phyloP scores from a whole-genome alignment of 2,113 vertebrate species.

The Labrus mixtus region DNA sequence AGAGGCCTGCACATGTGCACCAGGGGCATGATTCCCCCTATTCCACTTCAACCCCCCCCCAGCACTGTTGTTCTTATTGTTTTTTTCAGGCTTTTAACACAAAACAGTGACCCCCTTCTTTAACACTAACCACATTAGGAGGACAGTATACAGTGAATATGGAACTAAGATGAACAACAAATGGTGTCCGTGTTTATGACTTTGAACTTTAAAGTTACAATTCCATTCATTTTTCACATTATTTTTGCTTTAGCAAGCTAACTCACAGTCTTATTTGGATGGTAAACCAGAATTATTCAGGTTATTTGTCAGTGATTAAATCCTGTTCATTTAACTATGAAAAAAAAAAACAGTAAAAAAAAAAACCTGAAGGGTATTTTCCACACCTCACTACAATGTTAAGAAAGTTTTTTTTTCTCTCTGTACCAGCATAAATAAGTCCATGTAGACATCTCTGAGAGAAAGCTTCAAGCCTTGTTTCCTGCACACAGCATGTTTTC shows the following conservation, averaged over 20 bases:
- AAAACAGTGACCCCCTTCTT: background rate
- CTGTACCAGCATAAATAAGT: slow-evolving; percentile 34
- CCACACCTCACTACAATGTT: slow-evolving; percentile 20
- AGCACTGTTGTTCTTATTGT: slow-evolving; percentile 51
- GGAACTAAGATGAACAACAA: background rate
- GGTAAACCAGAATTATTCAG: background rate
- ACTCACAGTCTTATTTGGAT: background rate
- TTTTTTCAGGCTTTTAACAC: slow-evolving; percentile 1
- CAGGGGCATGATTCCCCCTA: slow-evolving; percentile 36
- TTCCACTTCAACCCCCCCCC: slow-evolving; percentile 13
- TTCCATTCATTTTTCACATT: background rate
- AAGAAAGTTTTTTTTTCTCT: slow-evolving; percentile 12
- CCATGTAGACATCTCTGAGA: slow-evolving; percentile 56
- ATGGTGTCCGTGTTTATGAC: background rate
- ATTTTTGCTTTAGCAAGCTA: background rate
- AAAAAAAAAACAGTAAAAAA: no score
- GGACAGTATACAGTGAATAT: background rate
- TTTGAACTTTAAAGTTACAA: background rate
- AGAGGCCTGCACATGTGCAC: slow-evolving; percentile 67
- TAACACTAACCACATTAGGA: slow-evolving; percentile 38
- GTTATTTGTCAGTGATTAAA: no score
- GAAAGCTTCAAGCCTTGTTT: slow-evolving; percentile 63
- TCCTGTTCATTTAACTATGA: no score
- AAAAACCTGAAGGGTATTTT: background rate
- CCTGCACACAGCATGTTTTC: slow-evolving; percentile 79